Conservation (phyloP, 2,113 vertebrate species). For the Acrocephalus kingi region DNA sequence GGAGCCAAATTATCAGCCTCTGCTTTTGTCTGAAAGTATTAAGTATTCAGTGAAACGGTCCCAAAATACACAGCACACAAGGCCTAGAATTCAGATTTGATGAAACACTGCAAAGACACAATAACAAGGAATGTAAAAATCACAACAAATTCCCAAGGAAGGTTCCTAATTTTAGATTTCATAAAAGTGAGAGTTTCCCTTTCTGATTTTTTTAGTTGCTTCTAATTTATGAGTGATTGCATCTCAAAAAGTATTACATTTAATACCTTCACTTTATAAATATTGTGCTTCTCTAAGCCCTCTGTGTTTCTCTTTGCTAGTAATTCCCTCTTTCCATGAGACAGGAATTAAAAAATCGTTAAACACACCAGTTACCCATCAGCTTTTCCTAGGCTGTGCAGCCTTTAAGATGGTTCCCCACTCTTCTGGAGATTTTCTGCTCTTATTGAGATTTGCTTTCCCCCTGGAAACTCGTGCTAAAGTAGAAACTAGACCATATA, state of each 20-base stretch:
- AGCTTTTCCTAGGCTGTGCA: background rate
- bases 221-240: background rate
- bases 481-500: background rate
- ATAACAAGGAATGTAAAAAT: background rate
- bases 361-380: background rate
- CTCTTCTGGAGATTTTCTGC: background rate
- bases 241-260: background rate
- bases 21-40: background rate
- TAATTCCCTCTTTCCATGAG: background rate
- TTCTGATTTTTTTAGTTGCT: background rate
- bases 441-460: background rate
- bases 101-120: background rate
- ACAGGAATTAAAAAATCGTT: background rate
- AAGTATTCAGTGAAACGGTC: background rate
- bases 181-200: background rate
- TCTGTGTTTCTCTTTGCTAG: background rate
- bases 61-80: background rate
- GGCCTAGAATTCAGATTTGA: background rate
- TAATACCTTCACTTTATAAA: background rate
- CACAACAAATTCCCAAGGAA: background rate
- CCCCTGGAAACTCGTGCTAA: background rate
- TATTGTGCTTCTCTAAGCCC: background rate
- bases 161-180: background rate
- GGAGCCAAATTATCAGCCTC: background rate
- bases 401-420: background rate